Evolutionary conservation across 2,888 invertebrate genomes (phyloP), one percentile per base, ranked within the genome.

Genomic region (Drosophila engyochracea): DNA sequence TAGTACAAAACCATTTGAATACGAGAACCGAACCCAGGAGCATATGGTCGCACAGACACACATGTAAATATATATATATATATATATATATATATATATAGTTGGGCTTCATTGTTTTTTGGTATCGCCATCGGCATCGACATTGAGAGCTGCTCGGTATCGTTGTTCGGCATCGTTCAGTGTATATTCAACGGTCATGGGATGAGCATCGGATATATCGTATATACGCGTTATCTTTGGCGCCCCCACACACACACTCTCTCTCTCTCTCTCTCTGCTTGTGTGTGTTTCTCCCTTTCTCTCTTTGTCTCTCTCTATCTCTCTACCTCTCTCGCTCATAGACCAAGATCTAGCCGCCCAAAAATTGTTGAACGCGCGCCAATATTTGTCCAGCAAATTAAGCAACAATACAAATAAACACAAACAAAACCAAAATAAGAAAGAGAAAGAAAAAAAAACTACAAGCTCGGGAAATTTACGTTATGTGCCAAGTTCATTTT

Each of bases 101-200:
- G 22, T 28, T 35, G 28, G 37, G 25, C 55, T 55, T 25, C 19
- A 74, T 63, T 57, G 30, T 22, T n/a, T 58, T 30, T 31, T 30
- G 53, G n/a, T 70, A 64, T 64, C 31, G 55, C 14, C 58, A 58
- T 51, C 62, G 53, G 16, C 62, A 70, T 52, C 55, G 25, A 57
- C 57, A 64, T 16, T 28, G 16, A 47, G 47, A 16, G 47, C 47
- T 47, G 47, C 25, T 55, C 52, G 66, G 58, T 44, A 71, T 75
- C 71, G 75, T 39, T 51, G 49, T 60, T 67, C 69, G 72, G 64
- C 66, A 74, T 73, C 64, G 59, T 54, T 82, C 73, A 85, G 85
- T 85, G 71, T 57, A 70, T 61, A 72, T 70, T 82, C 80, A 74
- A 74, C 85, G 90, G 90, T 85, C 90, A 85, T 85, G 85, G 85